Evolutionary conservation across 2,888 invertebrate species (phyloP).

Genomic region (Octonoba sinensis): DNA sequence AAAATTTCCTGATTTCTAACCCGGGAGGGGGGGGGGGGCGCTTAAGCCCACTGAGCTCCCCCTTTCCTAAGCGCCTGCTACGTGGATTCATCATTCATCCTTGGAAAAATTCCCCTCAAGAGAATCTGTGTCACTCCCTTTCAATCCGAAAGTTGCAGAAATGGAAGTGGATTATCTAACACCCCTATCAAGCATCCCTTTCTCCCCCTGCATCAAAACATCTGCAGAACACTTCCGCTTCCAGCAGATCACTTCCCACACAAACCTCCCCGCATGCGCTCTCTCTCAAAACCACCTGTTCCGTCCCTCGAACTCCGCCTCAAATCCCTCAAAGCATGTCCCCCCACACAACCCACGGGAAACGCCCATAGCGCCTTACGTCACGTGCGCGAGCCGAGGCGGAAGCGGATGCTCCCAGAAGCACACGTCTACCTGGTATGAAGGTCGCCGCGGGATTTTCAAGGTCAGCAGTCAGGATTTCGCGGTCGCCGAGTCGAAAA

Average conservation of each 20-base stretch:
- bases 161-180: too few species aligned
- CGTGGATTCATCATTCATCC: too few species aligned
- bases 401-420: conserved; percentile 37
- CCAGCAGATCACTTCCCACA: too few species aligned
- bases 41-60: too few species aligned
- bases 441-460: conserved; percentile 42
- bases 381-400: conserved; percentile 41
- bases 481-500: conserved; percentile 52
- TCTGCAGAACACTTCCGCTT: background rate
- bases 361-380: conserved; percentile 44
- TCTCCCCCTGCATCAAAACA: background rate
- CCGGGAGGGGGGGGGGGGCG: too few species aligned
- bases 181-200: background rate
- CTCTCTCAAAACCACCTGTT: conserved; percentile 5
- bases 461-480: conserved; percentile 48
- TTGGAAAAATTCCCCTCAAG: too few species aligned
- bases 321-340: background rate
- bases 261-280: conserved; percentile 1
- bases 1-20: too few species aligned
- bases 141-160: too few species aligned
- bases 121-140: too few species aligned
- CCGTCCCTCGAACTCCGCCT: conserved; percentile 5
- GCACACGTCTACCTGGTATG: conserved; percentile 53
- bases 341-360: conserved; percentile 20
- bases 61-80: too few species aligned